Evolutionary conservation across 2,888 invertebrate species (phyloP), one percentile per base, ranked within the genome.

Genomic region (Yponomeuta evonymella): DNA sequence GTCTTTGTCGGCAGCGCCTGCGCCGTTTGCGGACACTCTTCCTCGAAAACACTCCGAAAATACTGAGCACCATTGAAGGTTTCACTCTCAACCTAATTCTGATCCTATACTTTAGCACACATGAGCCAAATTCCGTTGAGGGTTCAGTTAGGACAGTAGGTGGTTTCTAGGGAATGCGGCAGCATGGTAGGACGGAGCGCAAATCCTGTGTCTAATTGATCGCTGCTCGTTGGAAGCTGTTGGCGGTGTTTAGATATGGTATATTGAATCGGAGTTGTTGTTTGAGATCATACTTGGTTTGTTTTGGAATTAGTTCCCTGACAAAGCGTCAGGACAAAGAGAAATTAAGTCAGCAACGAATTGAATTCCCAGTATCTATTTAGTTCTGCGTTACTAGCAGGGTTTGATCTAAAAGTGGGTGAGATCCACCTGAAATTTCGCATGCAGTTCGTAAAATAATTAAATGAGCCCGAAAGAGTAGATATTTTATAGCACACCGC

Each of bases 31-130:
- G 43, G 43, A 43, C 43, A 43, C 43, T 58, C 85, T 90, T 91
- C 90, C 85, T 85, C 86, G 90, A 90, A 90, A 82, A 82, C 66
- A 83, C 83, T 90, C 90, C 90, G 89, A 90, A 92, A 91, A 92
- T 92, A 90, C 87, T 84, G 84, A 84, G 15, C 86, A 86, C 87
- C 86, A 81, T 83, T 83, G 79, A 78, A 73, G 78, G 51, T 58
- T 43, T 43, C 77, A 75, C 77, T 75, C 74, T 70, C 72, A 36
- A 8, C n/a, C 62, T 36, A 70, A 36, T 36, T 70, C 51, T 51
- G 15, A 15, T 58, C 51, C 51, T 58, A 58, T 58, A 58, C 12
- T 58, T 58, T 58, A 58, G 15, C 12, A 1, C 2, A 15, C 51
- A 48, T 2, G 67, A 12, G 43, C 6, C 5, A 36, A 48, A 43